Percentiles rank a stretch among this genome's conserved stretches.
Evolutionary conservation across 2,113 vertebrate genomes (phyloP).

Genomic region (Stegostoma tigrinum): DNA sequence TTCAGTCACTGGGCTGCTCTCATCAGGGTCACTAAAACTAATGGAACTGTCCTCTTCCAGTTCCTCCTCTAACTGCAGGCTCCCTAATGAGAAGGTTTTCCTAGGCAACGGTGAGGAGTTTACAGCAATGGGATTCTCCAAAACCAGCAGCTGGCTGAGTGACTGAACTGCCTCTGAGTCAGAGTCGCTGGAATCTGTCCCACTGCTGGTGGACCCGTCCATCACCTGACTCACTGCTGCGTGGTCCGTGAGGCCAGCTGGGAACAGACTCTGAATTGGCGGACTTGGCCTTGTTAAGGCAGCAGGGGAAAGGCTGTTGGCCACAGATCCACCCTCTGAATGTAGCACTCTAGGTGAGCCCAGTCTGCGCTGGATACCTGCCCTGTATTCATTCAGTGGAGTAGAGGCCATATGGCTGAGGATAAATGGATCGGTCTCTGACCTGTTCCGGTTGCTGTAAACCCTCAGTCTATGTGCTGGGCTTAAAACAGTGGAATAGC

Average conservation of each 20-base stretch:
- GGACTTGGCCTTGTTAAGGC: conserved; percentile 52
- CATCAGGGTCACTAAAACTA: conserved; percentile 63
- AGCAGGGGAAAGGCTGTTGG: conserved; percentile 63
- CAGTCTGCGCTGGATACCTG: conserved; percentile 51
- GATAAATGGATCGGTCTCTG: conserved; percentile 70
- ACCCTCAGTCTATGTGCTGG: conserved; percentile 51
- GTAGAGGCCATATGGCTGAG: conserved; percentile 59
- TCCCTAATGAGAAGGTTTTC: conserved; percentile 66
- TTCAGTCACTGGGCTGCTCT: conserved; percentile 46
- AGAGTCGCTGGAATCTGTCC: conserved; percentile 81
- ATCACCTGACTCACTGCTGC: conserved; percentile 64
- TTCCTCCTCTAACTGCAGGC: conserved; percentile 71
- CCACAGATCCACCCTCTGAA: conserved; percentile 62
- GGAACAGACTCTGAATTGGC: conserved; percentile 42
- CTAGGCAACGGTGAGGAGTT: conserved; percentile 58
- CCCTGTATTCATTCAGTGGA: conserved; percentile 44
- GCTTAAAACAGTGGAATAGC: conserved; percentile 55
- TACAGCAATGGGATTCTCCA: conserved; percentile 55
- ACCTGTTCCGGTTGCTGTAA: conserved; percentile 54
- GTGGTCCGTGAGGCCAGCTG: conserved; percentile 44
- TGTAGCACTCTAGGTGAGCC: conserved; percentile 51
- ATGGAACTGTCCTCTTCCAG: conserved; percentile 59
- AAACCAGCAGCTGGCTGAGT: conserved; percentile 54
- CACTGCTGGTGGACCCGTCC: conserved; percentile 75
- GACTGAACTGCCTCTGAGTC: conserved; percentile 64